A percentile compares a stretch with the other conserved stretches of the same genome.
phyloP scores from a whole-genome alignment of 2,113 vertebrate species.

The Callocephalon fimbriatum region DNA sequence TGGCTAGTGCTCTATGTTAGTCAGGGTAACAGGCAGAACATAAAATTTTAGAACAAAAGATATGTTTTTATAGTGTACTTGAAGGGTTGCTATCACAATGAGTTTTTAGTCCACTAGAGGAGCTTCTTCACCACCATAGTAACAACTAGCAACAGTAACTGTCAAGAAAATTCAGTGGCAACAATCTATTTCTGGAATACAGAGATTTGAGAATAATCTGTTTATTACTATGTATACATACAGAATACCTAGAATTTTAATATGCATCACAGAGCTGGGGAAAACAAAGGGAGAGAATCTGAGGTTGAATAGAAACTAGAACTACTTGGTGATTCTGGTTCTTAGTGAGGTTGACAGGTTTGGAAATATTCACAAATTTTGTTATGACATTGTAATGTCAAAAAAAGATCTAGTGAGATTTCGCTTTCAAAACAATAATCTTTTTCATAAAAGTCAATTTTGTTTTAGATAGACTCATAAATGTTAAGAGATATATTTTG shows the following conservation, averaged over 20 bases:
- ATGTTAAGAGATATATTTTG: neutral
- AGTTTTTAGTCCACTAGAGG: neutral
- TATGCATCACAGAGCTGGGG: neutral
- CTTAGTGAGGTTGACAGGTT: neutral
- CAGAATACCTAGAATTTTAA: neutral
- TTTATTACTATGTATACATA: neutral
- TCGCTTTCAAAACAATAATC: neutral
- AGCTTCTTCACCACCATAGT: neutral
- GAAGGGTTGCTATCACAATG: neutral
- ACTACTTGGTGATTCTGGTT: neutral
- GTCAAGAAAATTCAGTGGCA: neutral
- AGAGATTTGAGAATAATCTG: neutral
- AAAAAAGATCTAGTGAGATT: neutral
- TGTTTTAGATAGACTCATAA: neutral
- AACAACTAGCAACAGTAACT: neutral
- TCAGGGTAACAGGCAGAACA: neutral
- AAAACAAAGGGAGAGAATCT: neutral
- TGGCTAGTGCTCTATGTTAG: neutral
- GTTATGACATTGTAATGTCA: neutral
- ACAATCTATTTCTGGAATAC: neutral
- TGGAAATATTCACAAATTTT: neutral
- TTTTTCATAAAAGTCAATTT: neutral
- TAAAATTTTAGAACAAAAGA: neutral
- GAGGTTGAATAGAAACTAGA: neutral
- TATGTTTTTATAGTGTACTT: neutral